Percentiles rank a stretch among this genome's conserved stretches.
These are phyloP conservation scores for human DNA, from an alignment of 2,113 vertebrate species.

Conservation along the genomic window GRCh38 chr12:33319001-33319500, in stretches of 20 bases:
- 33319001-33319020: background rate
- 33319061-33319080: background rate
- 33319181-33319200: background rate
- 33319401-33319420: background rate
- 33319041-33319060: background rate
- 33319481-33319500: background rate
- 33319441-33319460: background rate
- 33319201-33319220: background rate
- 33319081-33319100: background rate
- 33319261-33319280: background rate
- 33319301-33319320: background rate
- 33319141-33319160: background rate
- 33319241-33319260: background rate
- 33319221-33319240: background rate
- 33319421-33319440: background rate
- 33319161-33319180: background rate
- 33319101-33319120: background rate
- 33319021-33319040: background rate
- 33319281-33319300: background rate
- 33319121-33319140: background rate
- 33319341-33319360: background rate
- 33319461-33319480: background rate
- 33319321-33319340: background rate
- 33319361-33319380: background rate
- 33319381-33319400: background rate